These are phyloP conservation scores for Sebastes iracundus DNA, from an alignment of 2,797 vertebrate species.

Conservation along the genomic window DNA sequence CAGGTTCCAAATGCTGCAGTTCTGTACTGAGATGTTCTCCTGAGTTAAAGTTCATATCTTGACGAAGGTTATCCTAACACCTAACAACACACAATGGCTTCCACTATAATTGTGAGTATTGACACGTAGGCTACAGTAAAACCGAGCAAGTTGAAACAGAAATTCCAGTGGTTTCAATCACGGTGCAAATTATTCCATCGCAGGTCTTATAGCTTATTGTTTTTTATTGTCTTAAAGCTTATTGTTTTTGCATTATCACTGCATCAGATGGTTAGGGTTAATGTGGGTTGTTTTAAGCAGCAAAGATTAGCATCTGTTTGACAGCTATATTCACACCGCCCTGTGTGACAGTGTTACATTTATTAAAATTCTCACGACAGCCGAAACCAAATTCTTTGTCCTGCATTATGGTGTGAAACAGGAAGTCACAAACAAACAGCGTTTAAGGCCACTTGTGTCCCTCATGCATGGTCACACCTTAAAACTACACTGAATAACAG, in stretches of 20 bases:
- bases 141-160: not conserved
- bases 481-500: not conserved
- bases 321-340: not conserved
- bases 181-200: not conserved
- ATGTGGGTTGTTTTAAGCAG: not conserved
- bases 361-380: not conserved
- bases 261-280: not conserved
- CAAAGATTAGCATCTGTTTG: not conserved
- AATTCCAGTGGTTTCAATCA: not conserved
- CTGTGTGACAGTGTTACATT: not conserved
- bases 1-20: constrained; percentile 51
- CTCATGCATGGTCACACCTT: not conserved
- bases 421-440: not conserved
- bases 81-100: constrained; percentile 84
- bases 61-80: constrained; percentile 22
- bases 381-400: not conserved
- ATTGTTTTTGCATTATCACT: not conserved
- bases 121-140: not conserved
- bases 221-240: rapidly evolving
- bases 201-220: not conserved
- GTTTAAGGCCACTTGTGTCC: not conserved
- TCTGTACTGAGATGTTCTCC: constrained; percentile 45
- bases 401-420: not conserved
- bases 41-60: constrained; percentile 51
- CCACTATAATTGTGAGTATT: constrained; percentile 93